A percentile compares a stretch with the other conserved stretches of the same genome.
phyloP scores from a whole-genome alignment of 1,140 invertebrate species.

The Macrostomum lignano region DNA sequence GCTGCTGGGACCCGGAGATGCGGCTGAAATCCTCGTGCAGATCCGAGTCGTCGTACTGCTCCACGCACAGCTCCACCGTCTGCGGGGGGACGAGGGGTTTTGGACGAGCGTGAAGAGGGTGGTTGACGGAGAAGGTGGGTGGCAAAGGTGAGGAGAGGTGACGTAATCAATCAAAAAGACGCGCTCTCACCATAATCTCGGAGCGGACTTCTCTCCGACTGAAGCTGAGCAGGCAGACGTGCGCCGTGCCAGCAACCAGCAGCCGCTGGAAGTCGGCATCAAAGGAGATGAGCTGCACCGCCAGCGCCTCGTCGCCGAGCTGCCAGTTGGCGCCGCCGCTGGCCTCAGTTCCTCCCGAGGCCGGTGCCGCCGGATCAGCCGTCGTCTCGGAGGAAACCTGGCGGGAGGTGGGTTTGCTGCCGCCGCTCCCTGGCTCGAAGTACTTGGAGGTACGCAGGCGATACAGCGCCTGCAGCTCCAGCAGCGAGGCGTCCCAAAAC shows the following conservation, averaged over 20 bases:
- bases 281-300: slow-evolving; percentile 62
- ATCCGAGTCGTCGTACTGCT: too few relatives aligned
- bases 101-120: too few relatives aligned
- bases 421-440: slow-evolving; percentile 38
- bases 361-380: slow-evolving; percentile 23
- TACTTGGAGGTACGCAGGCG: slow-evolving; percentile 85
- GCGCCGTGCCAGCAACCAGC: slow-evolving; percentile 57
- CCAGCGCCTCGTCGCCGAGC: slow-evolving; percentile 55
- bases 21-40: too few relatives aligned
- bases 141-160: too few relatives aligned
- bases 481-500: slow-evolving; percentile 75
- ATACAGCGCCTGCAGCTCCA: slow-evolving; percentile 59
- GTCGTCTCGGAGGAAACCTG: background rate
- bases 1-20: too few relatives aligned
- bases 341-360: slow-evolving; percentile 11
- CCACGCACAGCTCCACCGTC: too few relatives aligned
- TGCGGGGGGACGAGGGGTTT: too few relatives aligned
- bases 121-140: too few relatives aligned
- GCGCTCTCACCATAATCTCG: too few relatives aligned
- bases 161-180: too few relatives aligned
- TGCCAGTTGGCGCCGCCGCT: slow-evolving; percentile 10
- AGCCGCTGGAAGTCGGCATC: slow-evolving; percentile 68
- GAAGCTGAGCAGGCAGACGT: slow-evolving; percentile 80
- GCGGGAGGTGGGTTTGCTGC: background rate
- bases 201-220: too few relatives aligned